Evolutionary conservation across 2,113 vertebrate genomes (phyloP), one percentile per base, ranked within the genome.

Genomic region (Varanus salvator): DNA sequence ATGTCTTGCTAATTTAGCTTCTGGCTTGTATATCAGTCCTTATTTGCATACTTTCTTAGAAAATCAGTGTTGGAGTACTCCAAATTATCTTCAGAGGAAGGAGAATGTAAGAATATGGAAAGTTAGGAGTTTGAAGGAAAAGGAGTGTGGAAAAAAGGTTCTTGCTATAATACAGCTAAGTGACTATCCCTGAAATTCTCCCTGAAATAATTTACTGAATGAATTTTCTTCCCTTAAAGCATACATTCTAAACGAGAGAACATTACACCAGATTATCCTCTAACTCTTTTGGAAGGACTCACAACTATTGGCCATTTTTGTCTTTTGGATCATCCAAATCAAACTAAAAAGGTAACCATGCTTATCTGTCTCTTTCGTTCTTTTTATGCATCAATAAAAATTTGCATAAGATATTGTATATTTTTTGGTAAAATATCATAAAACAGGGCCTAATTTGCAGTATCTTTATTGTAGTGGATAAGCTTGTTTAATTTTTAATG

Each of bases 271-370:
- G 99, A 99, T 96, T 99, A 99, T 87, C 98, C 98, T 27, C 96
- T 99, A 52, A 99, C 98, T 38, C 97, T 99, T 34, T 91, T 99
- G 80, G 99, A 99, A 97, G 99, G 99, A 19, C 97, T 99, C 83
- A 99, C 98, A 77, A 97, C 98, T 76, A 99, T 99, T 31, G 96
- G 98, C 89, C 99, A 99, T 93, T 99, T 98, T 88, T 99, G 99
- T 95, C 97, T 99, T 60, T 93, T 99, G 95, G 98, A 99, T 92
- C 97, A 98, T 69, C 93, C 97, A 80, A 94, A 86, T n/a, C 96
- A 96, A 85, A 92, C 86, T 86, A 99, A 97, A 96, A 99, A 97
- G 97, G 99, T 99, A 92, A 85, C 8, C 48, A 15, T 34, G 38
- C 72, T 68, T 88, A 8, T 72, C 78, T 48, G 38, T 44, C 27